These are phyloP conservation scores for Siderastrea siderea DNA, from an alignment of 92 coral and sea anemone genomes.

Conservation along the genomic window DNA sequence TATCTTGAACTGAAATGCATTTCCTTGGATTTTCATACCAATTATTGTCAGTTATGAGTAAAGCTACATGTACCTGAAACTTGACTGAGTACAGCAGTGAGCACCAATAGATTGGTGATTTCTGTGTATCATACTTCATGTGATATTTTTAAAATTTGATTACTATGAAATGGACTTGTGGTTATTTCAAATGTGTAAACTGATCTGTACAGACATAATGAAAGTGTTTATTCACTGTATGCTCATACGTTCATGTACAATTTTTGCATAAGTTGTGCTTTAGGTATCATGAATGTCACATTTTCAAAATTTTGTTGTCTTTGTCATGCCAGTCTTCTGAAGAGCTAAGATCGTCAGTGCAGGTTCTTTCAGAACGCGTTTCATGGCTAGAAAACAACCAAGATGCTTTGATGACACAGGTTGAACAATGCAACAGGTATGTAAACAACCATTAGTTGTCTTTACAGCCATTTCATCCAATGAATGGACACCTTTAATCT, in stretches of 20 bases:
- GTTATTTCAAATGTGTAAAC: too few species aligned
- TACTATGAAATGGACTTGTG: not conserved
- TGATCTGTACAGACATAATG: not conserved
- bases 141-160: not conserved
- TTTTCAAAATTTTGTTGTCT: not conserved
- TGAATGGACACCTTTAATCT: not conserved
- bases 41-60: too few species aligned
- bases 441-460: not conserved
- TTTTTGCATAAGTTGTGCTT: not conserved
- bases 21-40: not conserved
- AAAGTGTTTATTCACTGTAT: not conserved
- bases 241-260: too few species aligned
- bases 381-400: constrained; percentile 96
- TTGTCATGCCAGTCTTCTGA: constrained; percentile 71
- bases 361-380: constrained; percentile 87
- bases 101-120: not conserved
- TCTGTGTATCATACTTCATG: not conserved
- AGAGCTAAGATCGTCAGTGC: constrained; percentile 80
- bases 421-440: constrained; percentile 94
- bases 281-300: not conserved
- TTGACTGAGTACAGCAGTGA: too few species aligned
- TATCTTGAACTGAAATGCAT: not conserved
- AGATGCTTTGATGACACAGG: constrained; percentile 92
- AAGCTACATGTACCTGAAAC: too few species aligned
- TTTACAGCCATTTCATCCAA: not conserved